Base-by-base conservation (phyloP, 2,888 invertebrate species). In the Galeopsomyia nigrocyanea region DNA sequence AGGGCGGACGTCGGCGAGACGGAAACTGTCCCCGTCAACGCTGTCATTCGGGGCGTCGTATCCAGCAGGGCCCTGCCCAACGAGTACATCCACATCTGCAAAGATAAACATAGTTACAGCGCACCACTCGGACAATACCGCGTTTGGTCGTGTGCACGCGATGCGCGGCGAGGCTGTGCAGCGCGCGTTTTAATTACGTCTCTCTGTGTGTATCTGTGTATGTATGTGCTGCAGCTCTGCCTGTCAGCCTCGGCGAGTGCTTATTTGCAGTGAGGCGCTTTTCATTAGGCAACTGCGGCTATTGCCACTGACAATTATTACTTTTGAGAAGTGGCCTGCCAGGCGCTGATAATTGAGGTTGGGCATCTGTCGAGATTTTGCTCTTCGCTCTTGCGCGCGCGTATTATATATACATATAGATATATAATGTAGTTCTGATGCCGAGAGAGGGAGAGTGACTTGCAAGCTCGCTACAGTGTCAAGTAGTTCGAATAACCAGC, bases 31-130 rank as follows among this genome's bases (percentile, higher is more conserved):
- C 86, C 84, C 51, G 84, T 84, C 74, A 87, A 80, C 19, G 89
- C 88, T 17, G 86, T 84, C 67, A 81, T 82, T 76, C 84, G 79
- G 39, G 86, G 86, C 57, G 86, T 86, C 70, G 88, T 88, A 79
- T 88, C 87, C 81, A 89, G 87, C 80, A 90, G 82, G 39, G 90
- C 89, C 77, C 88, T 87, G 47, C 90, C 90, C 77, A 90, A 82
- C 64, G 89, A 89, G 81, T 88, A 90, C 80, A 90, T 90, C 90
- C 90, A 90, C 90, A 90, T 90, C 90, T 90, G 86, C 17, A 68
- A 72, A 58, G 56, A 5, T 68, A 87, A 87, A 78, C 75, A 74
- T 71, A 74, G 49, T 49, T 7, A 31, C 57, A 17, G 31, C 49
- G 31, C 49, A 17, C n/a, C 13, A 7, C 7, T 39, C 13, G 39